Conservation (phyloP, 2,888 invertebrate genomes). For the Ptychoptera contaminata region DNA sequence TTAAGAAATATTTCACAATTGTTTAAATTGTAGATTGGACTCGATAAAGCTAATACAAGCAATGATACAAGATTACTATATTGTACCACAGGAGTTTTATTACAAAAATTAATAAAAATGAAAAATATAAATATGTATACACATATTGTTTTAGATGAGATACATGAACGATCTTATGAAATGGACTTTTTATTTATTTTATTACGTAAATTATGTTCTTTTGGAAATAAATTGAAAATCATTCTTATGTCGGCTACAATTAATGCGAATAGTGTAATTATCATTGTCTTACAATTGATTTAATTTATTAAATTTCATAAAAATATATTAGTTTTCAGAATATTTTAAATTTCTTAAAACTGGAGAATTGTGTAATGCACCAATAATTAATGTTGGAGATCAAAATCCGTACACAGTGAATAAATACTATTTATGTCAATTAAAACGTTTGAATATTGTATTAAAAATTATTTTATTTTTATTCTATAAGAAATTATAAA, state of each 20-base stretch:
- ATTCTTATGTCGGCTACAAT: constrained; percentile 93
- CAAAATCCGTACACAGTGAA: constrained; percentile 39
- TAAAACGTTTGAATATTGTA: constrained; percentile 33
- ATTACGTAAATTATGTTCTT: constrained; percentile 54
- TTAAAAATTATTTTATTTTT: constrained; percentile 15
- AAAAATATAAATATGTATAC: constrained; percentile 66
- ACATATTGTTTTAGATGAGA: constrained; percentile 85
- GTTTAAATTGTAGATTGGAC: constrained; percentile 16
- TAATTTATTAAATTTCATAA: neutral
- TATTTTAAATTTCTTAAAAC: constrained; percentile 20
- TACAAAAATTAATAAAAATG: constrained; percentile 53
- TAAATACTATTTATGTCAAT: constrained; percentile 43
- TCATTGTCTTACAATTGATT: neutral
- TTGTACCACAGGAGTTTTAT: constrained; percentile 77
- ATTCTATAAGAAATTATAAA: neutral
- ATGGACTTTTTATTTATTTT: constrained; percentile 81
- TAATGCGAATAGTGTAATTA: constrained; percentile 37
- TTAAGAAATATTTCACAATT: neutral
- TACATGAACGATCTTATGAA: constrained; percentile 83
- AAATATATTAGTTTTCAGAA: constrained; percentile 18
- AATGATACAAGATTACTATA: constrained; percentile 58
- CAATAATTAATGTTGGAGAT: constrained; percentile 38
- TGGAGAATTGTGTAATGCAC: constrained; percentile 30
- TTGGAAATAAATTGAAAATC: constrained; percentile 48
- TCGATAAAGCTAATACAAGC: constrained; percentile 14